A percentile compares a stretch with the other conserved stretches of the same genome.
Evolutionary conservation across 2,888 invertebrate species (phyloP).

Genomic region (Alentia gelatinosa): DNA sequence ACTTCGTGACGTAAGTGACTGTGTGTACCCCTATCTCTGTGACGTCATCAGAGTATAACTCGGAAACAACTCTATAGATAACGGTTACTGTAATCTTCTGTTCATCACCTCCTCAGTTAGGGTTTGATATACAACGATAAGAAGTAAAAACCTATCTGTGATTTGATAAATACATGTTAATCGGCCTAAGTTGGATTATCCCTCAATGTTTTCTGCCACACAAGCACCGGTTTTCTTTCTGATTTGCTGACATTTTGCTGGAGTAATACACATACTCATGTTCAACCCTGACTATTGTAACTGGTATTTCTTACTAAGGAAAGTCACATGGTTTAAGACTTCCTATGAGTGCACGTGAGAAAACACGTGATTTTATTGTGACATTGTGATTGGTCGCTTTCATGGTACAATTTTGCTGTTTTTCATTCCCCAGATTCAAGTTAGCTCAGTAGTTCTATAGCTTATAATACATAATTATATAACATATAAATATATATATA

Average conservation of each 20-base stretch:
- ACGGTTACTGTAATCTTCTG: not conserved
- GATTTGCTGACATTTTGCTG: not conserved
- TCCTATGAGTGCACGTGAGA: not conserved
- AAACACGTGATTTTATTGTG: not conserved
- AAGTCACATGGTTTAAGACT: not conserved
- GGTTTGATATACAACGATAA: constrained; percentile 6
- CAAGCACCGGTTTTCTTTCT: not conserved
- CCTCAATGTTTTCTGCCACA: not conserved
- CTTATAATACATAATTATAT: constrained; percentile 32
- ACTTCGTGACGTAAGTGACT: not conserved
- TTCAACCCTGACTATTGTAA: constrained; percentile 13
- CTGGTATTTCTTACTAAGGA: not conserved
- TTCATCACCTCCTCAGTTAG: not conserved
- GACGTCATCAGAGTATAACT: constrained; percentile 17
- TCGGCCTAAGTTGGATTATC: not conserved
- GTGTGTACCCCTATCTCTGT: not conserved
- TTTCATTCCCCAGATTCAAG: not conserved
- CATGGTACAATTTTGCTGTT: not conserved
- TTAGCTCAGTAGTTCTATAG: not conserved
- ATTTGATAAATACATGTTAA: not conserved
- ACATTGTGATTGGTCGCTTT: not conserved
- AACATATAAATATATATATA: not conserved
- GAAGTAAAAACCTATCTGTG: constrained; percentile 14
- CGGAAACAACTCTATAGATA: not conserved
- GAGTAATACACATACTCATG: constrained; percentile 3